Conservation (phyloP, 2,888 invertebrate genomes). For the Phyllotreta cruciferae region DNA sequence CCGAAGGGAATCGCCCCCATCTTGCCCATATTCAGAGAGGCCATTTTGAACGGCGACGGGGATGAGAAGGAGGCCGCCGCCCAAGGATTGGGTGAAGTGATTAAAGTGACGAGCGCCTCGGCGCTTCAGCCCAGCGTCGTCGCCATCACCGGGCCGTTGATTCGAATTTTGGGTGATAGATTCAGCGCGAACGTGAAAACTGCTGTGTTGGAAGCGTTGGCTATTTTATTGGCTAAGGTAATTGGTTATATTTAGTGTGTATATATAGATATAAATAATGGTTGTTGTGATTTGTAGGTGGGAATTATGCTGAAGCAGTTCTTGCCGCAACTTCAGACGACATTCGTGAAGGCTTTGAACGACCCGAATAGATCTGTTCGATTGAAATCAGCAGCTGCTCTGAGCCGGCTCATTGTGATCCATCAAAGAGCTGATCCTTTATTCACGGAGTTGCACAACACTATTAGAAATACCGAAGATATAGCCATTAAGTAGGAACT, state of each 20-base stretch:
- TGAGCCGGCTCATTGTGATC: constrained; percentile 87
- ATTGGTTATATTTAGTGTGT: too few relatives aligned
- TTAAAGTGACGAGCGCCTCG: constrained; percentile 81
- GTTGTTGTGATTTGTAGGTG: constrained; percentile 76
- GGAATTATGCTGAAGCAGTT: constrained; percentile 96
- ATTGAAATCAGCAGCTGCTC: constrained; percentile 86
- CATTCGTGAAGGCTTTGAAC: constrained; percentile 93
- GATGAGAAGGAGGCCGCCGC: constrained; percentile 97
- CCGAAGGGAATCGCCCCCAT: constrained; percentile 92
- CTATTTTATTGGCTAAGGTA: constrained; percentile 87
- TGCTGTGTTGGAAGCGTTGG: constrained; percentile 93
- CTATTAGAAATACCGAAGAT: constrained; percentile 85
- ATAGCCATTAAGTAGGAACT: constrained; percentile 69
- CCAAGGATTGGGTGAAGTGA: constrained; percentile 82
- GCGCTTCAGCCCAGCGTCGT: constrained; percentile 95
- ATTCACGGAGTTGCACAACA: constrained; percentile 91
- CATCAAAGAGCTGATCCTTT: constrained; percentile 94
- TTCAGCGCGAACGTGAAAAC: constrained; percentile 95
- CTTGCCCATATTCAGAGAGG: constrained; percentile 94
- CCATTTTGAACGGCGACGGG: constrained; percentile 92
- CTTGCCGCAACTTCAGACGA: constrained; percentile 97
- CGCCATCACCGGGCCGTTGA: constrained; percentile 96
- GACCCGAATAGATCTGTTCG: constrained; percentile 89
- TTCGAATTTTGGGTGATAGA: constrained; percentile 95
- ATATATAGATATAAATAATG: too few relatives aligned